Evolutionary conservation across 2,888 invertebrate genomes (phyloP), one percentile per base, ranked within the genome.

Genomic region (Crematogaster levior): DNA sequence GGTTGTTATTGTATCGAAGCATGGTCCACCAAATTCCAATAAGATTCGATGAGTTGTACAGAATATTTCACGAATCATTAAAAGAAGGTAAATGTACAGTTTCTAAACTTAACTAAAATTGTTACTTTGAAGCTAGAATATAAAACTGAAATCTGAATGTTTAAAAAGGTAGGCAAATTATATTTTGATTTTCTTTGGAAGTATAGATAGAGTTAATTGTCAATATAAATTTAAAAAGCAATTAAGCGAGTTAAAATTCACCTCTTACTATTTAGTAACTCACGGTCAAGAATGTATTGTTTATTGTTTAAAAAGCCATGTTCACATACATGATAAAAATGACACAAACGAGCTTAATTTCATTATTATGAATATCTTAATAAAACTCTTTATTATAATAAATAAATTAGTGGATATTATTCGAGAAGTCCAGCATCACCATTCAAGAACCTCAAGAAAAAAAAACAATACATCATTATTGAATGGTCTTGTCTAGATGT

Each of bases 401-500:
- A 51, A 34, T 24, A 53, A 37, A 53, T 3, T 51, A 27, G 6
- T 10, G 7, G 5, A 21, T 51, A 34, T 51, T 51, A n/a, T 34
- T 15, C n/a, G 9, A 58, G 10, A 58, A n/a, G n/a, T n/a, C n/a
- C 1, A 27, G 2, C n/a, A 40, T 56, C 56, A 46, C 60, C 30
- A 40, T 56, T 40, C n/a, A n/a, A n/a, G n/a, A n/a, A 70, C 43
- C 66, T 63, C 80, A 70, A 77, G 74, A 48, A 18, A 61, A 77
- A 80, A 80, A 74, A 84, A 65, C 56, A 90, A 92, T 92, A 91
- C 91, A 92, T 92, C 91, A 91, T 90, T 92, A 92, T 92, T 91
- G 92, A 93, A 91, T 92, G 89, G 91, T 89, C 92, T 90, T n/a
- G n/a, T n/a, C n/a, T n/a, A n/a, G n/a, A n/a, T n/a, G 15, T 88